These are phyloP conservation scores for Turnix velox DNA, from an alignment of 2,113 vertebrate genomes.

Conservation along the genomic window DNA sequence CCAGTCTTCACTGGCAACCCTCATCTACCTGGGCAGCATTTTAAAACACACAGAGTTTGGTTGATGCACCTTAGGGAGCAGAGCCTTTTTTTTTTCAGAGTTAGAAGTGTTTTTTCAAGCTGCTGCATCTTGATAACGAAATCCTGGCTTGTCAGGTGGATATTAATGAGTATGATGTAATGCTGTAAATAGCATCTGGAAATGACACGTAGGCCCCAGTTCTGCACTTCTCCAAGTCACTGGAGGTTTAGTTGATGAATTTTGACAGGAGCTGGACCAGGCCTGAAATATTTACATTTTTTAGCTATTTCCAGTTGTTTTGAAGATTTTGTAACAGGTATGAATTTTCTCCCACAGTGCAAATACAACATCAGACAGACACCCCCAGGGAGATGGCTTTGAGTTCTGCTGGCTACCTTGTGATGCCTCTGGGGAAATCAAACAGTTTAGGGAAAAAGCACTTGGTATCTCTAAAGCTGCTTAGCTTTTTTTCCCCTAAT, in stretches of 20 bases:
- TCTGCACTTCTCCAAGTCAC: neutral
- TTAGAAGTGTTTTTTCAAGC: neutral
- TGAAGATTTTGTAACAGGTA: neutral
- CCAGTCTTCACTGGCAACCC: neutral
- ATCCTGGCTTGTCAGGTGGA: neutral
- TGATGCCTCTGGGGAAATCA: neutral
- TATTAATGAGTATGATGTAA: neutral
- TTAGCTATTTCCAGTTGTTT: neutral
- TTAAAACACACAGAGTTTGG: neutral
- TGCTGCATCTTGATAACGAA: neutral
- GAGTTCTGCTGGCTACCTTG: neutral
- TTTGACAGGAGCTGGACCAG: neutral
- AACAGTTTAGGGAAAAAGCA: neutral
- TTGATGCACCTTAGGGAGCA: neutral
- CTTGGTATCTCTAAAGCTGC: neutral
- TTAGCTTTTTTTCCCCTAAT: neutral
- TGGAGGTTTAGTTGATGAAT: neutral
- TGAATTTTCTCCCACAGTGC: neutral
- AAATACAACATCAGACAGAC: neutral
- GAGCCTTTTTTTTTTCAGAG: neutral
- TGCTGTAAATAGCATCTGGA: neutral
- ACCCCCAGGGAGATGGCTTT: neutral
- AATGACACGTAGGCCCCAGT: neutral
- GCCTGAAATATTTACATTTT: neutral
- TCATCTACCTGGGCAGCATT: neutral